Conservation (phyloP, 2,113 vertebrate genomes). For the Rhinolophus ferrumequinum region DNA sequence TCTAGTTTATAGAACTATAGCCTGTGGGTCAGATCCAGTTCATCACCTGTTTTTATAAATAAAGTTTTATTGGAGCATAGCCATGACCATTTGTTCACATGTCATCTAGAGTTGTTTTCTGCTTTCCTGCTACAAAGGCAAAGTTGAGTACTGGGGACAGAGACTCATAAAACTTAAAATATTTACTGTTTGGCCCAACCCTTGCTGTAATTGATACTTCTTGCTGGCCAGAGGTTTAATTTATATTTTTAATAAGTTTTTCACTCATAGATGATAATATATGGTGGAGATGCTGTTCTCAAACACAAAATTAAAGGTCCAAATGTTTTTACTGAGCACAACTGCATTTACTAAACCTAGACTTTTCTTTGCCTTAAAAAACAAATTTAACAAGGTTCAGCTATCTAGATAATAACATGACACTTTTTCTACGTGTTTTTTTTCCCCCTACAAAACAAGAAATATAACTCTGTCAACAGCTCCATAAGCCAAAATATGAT, state of each 20-base stretch:
- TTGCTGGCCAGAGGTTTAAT: not conserved
- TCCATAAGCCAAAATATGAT: conserved; percentile 72
- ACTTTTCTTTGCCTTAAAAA: conserved; percentile 38
- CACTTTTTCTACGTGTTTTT: conserved; percentile 33
- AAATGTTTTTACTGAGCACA: not conserved
- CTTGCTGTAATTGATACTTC: not conserved
- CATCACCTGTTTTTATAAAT: not conserved
- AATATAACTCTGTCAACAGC: conserved; percentile 66
- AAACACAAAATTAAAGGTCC: not conserved
- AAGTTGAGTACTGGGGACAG: not conserved
- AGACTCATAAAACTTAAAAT: not conserved
- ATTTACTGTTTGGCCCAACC: not conserved
- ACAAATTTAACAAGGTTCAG: conserved; percentile 48
- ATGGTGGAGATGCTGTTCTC: not conserved
- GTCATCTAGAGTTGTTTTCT: not conserved
- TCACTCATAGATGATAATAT: not conserved
- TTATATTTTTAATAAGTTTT: not conserved
- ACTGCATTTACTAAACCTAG: not conserved
- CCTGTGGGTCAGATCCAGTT: not conserved
- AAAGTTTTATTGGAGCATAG: conserved; percentile 37
- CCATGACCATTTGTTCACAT: not conserved
- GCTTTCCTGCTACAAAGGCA: not conserved
- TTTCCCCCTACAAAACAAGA: conserved; percentile 4
- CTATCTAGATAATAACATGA: conserved; percentile 16
- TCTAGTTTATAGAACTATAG: too few species aligned